Percentiles rank a stretch among this genome's conserved stretches.
phyloP scores from a whole-genome alignment of 2,113 vertebrate genomes.

The Amphiprion percula region DNA sequence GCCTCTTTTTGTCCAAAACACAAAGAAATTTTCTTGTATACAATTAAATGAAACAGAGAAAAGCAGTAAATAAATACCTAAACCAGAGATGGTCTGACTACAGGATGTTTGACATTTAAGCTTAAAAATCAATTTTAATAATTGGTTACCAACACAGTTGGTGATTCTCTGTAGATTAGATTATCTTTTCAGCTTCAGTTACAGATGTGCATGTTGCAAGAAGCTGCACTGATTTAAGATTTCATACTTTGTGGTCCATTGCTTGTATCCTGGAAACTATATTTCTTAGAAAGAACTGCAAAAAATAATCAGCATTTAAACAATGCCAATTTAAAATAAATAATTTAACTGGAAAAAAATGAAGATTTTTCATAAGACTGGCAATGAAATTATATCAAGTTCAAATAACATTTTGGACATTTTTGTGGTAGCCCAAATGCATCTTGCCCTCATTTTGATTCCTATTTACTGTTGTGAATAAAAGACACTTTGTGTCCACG shows the following conservation, averaged over 20 bases:
- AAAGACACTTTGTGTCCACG: background rate
- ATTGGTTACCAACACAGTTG: background rate
- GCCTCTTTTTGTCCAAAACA: too few species aligned
- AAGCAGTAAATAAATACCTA: too few species aligned
- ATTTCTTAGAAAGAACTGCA: background rate
- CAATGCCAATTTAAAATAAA: background rate
- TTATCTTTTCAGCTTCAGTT: background rate
- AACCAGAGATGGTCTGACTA: too few species aligned
- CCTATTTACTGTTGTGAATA: background rate
- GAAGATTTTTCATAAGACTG: too few species aligned
- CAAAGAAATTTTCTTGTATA: too few species aligned
- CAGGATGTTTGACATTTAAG: too few species aligned
- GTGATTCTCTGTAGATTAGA: background rate
- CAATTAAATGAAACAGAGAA: too few species aligned
- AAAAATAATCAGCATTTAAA: background rate
- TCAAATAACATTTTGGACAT: background rate
- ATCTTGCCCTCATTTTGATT: background rate
- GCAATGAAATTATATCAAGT: background rate
- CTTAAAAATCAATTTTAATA: background rate
- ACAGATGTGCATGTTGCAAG: background rate
- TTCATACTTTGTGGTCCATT: background rate
- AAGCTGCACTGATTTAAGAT: background rate
- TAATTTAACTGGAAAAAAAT: background rate
- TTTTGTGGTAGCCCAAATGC: background rate
- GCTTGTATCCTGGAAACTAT: background rate